Evolutionary conservation across 2,888 invertebrate species (phyloP).

Genomic region (Branchellion lobata): DNA sequence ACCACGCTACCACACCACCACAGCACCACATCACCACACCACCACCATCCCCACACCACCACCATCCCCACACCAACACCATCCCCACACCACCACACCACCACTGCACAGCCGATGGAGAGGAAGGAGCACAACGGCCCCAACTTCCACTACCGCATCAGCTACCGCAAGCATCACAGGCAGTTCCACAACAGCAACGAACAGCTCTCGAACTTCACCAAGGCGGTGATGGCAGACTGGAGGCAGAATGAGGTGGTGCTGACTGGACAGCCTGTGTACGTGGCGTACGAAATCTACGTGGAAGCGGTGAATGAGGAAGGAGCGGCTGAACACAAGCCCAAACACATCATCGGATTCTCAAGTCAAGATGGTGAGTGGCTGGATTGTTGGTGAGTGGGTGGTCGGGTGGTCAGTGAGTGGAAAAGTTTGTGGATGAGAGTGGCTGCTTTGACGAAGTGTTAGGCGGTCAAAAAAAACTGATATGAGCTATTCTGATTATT

Average conservation of each 20-base stretch:
- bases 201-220: constrained; percentile 59
- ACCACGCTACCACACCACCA: neutral
- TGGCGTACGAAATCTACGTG: constrained; percentile 84
- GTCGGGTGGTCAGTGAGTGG: no score
- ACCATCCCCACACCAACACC: no score
- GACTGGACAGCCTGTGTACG: constrained; percentile 77
- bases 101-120: constrained; percentile 75
- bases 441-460: no score
- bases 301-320: constrained; percentile 85
- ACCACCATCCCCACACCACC: no score
- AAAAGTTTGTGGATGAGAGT: no score
- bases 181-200: constrained; percentile 65
- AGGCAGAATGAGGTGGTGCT: constrained; percentile 71
- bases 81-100: no score
- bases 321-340: constrained; percentile 70
- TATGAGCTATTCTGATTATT: no score
- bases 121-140: constrained; percentile 94
- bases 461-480: no score
- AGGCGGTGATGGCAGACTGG: constrained; percentile 71
- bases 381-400: no score
- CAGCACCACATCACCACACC: no score
- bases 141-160: constrained; percentile 85
- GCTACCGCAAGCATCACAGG: constrained; percentile 75
- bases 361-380: constrained; percentile 36
- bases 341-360: constrained; percentile 26